phyloP scores from a whole-genome alignment of 2,888 invertebrate genomes.

The Dinocampus coccinellae region DNA sequence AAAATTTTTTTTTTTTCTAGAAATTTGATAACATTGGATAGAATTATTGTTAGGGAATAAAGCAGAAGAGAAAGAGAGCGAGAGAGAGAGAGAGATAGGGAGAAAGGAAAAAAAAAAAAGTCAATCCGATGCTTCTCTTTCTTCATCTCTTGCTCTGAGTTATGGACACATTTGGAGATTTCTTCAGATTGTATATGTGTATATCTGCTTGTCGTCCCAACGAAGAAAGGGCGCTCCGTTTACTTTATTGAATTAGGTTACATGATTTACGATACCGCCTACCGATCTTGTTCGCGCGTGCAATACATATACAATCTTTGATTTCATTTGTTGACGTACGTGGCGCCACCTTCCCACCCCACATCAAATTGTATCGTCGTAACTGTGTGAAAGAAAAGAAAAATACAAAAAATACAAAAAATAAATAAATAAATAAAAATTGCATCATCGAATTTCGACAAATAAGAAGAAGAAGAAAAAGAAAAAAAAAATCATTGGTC shows the following conservation, averaged over 20 bases:
- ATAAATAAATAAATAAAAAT: background rate
- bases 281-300: slow-evolving; percentile 50
- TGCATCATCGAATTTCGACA: no score
- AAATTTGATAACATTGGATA: no score
- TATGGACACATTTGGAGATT: slow-evolving; percentile 60
- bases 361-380: background rate
- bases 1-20: no score
- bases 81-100: no score
- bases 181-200: slow-evolving; percentile 55
- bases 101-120: no score
- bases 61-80: no score
- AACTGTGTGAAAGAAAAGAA: background rate
- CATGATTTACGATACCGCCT: slow-evolving; percentile 61
- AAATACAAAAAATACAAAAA: background rate
- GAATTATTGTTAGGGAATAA: no score
- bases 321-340: background rate
- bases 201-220: slow-evolving; percentile 45
- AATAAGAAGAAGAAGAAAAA: background rate
- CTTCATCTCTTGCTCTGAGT: slow-evolving; percentile 50
- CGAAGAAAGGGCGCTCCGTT: slow-evolving; percentile 51
- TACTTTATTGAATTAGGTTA: slow-evolving; percentile 64
- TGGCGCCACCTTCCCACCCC: background rate
- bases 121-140: background rate
- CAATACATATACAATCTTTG: background rate
- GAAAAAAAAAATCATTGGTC: background rate